Base-by-base conservation (phyloP, 2,888 invertebrate species). In the Alloplasta piceator region DNA sequence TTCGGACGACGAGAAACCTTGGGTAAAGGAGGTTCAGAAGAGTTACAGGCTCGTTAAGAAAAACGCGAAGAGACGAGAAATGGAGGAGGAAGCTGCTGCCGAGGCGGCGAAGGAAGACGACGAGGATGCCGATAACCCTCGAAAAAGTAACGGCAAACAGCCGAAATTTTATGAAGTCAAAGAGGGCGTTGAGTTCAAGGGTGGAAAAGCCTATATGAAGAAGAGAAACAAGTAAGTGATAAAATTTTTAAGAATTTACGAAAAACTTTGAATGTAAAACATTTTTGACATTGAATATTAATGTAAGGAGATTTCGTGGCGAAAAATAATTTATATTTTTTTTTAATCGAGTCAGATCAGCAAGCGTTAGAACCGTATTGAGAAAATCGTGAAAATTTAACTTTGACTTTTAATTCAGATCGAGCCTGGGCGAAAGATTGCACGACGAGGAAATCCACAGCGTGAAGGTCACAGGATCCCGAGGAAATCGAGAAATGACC, bases 1-100 rank as follows among this genome's bases (percentile, higher is more conserved):
- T 90, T 97, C 97, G 1, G 98, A 97, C 85, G 97, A 98, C 90
- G 97, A 97, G 71, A 95, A 95, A 80, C 94, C 95, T 5, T 97
- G 96, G 96, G 94, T 95, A 0, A 95, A 96, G 88, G 97, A 98
- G 92, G 95, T 97, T 76, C 96, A 96, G 88, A 95, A 95, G 88
- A 95, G 96, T 88, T 95, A 96, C 89, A 94, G 94, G 87, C 92
- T 94, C n/a, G 93, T 95, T 12, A 93, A 95, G 89, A 87, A 93
- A 90, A 93, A 94, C 91, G 90, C 93, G 87, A 78, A 73, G 78
- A 76, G 92, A 12, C 89, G 92, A 61, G 88, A 90, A 60, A 88
- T 89, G 12, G 85, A 89, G 14, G 84, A 88, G 72, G 79, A 89
- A 74, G 77, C 90, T 71, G 77, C 90, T 71, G 73, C 67, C 58